Evolutionary conservation across 2,888 invertebrate genomes (phyloP), one percentile per base, ranked within the genome.

Genomic region (Capitulum mitella): DNA sequence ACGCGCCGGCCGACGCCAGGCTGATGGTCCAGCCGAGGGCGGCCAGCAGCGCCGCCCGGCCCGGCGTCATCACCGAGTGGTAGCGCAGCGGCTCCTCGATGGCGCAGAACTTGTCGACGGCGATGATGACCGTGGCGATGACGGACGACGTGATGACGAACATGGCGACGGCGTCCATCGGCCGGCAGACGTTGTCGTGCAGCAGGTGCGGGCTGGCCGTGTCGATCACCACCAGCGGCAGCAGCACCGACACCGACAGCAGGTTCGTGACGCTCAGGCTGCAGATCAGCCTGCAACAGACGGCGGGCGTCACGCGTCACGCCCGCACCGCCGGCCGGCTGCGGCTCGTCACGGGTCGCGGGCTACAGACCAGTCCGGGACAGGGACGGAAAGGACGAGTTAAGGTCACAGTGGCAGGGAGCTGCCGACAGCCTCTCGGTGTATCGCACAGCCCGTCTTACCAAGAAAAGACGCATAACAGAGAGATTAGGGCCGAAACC

Each of bases 41-140:
- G 32, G 86, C 84, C 82, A 85, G 83, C 6, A 81, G 80, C 3
- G 83, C 81, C 22, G 84, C 83, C 48, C 85, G 82, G 34, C 81
- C 81, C 43, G 84, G 82, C 12, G 86, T 86, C 64, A 86, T 83
- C 46, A 84, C 82, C 80, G 89, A 88, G 81, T 90, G 89, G 83
- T 91, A 91, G 64, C 90, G 87, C 58, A 91, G 84, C 0, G 91
- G 90, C 81, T 90, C 90, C 77, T 90, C 89, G 22, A 91, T 90
- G 0, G 91, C 91, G 82, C 89, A 89, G 84, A 90, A 91, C 83
- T 91, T 89, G 83, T 91, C 91, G 79, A 90, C 85, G n/a, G 89
- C 90, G 82, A 91, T 90, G 58, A 90, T 86, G 14, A 91, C 86
- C 12, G 90, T 88, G 78, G 90, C 89, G 79, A 90, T 86, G 74